These are phyloP conservation scores for Synergus itoensis DNA, from an alignment of 2,888 invertebrate species.

Conservation along the genomic window DNA sequence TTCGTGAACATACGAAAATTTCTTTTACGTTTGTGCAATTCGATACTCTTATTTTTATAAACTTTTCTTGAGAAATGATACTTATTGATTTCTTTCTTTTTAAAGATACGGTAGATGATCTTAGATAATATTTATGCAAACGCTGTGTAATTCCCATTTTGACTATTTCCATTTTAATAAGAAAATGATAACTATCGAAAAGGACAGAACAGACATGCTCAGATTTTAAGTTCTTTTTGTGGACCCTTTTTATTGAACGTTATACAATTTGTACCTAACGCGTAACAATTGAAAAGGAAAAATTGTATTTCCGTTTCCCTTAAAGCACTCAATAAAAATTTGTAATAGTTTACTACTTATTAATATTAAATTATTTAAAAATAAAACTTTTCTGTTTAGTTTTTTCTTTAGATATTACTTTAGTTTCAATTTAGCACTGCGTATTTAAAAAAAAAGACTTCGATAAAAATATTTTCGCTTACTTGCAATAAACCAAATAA, in stretches of 20 bases:
- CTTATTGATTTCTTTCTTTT: background rate
- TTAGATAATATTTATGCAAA: conserved; percentile 22
- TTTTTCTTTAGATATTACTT: background rate
- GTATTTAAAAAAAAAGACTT: conserved; percentile 11
- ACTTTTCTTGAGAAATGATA: conserved; percentile 7
- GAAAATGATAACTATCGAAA: background rate
- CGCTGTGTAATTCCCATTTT: conserved; percentile 11
- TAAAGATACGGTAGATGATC: background rate
- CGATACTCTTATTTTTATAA: background rate
- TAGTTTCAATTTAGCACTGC: background rate
- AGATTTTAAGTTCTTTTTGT: background rate
- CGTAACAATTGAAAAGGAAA: background rate
- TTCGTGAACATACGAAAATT: background rate
- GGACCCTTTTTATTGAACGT: background rate
- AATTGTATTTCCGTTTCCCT: background rate
- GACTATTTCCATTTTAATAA: background rate
- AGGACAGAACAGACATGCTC: background rate
- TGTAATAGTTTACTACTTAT: background rate
- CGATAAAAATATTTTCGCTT: background rate
- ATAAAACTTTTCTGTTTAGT: conserved; percentile 1
- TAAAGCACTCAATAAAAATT: background rate
- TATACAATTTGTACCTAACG: background rate
- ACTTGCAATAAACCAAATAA: conserved; percentile 30
- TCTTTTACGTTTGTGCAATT: conserved; percentile 28
- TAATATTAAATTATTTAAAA: background rate